Evolutionary conservation across 2,888 invertebrate genomes (phyloP).

Genomic region (Lasius platythorax): DNA sequence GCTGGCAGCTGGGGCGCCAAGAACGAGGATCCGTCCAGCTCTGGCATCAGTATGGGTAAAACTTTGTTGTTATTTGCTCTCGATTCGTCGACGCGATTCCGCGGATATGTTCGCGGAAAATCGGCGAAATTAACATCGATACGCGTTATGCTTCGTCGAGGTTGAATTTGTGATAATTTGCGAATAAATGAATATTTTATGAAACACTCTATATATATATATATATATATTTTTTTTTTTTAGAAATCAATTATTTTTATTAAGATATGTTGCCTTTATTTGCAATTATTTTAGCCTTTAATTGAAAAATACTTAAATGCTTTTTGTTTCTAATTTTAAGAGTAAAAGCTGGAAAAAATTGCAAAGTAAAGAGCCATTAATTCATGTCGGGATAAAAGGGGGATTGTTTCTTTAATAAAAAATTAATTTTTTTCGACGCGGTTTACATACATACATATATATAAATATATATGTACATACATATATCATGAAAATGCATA

Average conservation of each 20-base stretch:
- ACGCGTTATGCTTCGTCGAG: background rate
- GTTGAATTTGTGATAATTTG: background rate
- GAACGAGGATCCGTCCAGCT: conserved; percentile 87
- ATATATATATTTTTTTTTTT: background rate
- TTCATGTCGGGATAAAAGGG: background rate
- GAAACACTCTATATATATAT: background rate
- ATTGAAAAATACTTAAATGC: background rate
- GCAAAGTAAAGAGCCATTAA: background rate
- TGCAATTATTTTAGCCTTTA: background rate
- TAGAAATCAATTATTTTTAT: background rate
- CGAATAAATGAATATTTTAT: background rate
- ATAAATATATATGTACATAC: background rate
- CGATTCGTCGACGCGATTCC: conserved; percentile 7
- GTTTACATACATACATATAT: background rate
- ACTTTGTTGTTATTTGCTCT: conserved; percentile 60
- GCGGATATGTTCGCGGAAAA: background rate
- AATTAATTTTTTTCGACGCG: background rate
- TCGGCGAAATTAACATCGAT: background rate
- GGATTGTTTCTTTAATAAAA: conserved; percentile 10
- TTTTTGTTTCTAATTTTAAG: background rate
- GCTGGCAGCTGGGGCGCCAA: conserved; percentile 87
- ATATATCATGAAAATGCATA: background rate
- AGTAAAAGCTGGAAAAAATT: background rate
- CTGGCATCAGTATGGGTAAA: conserved; percentile 87
- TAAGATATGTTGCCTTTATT: background rate